Evolutionary conservation across 2,888 invertebrate genomes (phyloP), one percentile per base, ranked within the genome.

Genomic region (Corythucha ciliata): DNA sequence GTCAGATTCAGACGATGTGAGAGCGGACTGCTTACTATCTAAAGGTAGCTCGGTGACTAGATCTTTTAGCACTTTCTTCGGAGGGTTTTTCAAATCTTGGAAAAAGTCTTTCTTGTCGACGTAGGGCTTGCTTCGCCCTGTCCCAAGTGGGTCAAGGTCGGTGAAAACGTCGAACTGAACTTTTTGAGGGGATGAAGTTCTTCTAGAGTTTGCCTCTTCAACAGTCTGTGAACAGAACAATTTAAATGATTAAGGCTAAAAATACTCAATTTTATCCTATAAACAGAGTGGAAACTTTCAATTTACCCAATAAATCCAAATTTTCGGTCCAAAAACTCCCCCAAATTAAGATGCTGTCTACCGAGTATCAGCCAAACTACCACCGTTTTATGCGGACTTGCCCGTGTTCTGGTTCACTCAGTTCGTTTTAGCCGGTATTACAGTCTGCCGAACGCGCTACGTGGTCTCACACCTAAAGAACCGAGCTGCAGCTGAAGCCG

Each of bases 91-190:
- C 66, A 91, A 77, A 70, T 91, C 89, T 75, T 90, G 88, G 76
- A 92, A 92, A 76, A 92, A 92, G 73, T 89, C 87, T 76, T 91
- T 91, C 74, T 89, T 89, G 76, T 92, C 91, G 66, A 91, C 80
- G 74, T 90, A 92, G 58, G 91, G 91, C 72, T 85, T 86, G 71
- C 83, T 86, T 70, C 85, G 80, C 66, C 90, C 89, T 63, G 88
- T 90, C 66, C 91, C 91, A 67, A 91, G 74, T 56, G 92, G 92
- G 76, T 92, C 91, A 70, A 92, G 74, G 69, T 92, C 91, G 60
- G 88, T 89, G 75, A 92, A 92, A 63, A 91, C 86, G 73, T 89
- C 89, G 74, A 61, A 61, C 29, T 57, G 56, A 34, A 58, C 58
- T 27, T 42, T 42, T 16, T 52, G 45, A 8, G 37, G 36, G 26